These are phyloP conservation scores for Ciona savignyi DNA, from an alignment of 23 tunicate genomes.

Conservation along the genomic window DNA sequence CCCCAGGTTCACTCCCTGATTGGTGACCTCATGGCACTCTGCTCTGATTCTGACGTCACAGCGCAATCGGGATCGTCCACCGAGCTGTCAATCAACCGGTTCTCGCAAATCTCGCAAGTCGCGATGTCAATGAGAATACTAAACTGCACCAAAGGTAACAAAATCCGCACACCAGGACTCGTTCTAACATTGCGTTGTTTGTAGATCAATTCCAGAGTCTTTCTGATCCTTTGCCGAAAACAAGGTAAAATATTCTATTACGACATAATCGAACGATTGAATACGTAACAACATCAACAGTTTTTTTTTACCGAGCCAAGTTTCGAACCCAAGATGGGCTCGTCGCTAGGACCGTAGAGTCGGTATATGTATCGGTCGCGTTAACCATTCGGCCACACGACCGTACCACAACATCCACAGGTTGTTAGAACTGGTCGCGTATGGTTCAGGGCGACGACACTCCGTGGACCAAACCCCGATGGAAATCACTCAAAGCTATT, in stretches of 20 bases:
- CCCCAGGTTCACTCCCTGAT: conserved; percentile 56
- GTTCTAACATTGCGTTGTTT: neutral
- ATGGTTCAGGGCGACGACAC: conserved; percentile 33
- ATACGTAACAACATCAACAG: no score
- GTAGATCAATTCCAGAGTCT: conserved; percentile 80
- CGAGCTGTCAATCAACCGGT: conserved; percentile 55
- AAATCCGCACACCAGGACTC: no score
- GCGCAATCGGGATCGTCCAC: conserved; percentile 14
- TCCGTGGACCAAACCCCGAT: conserved; percentile 52
- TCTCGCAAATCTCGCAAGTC: conserved; percentile 64
- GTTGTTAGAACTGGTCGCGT: conserved; percentile 62
- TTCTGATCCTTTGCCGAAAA: conserved; percentile 82
- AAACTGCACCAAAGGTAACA: conserved; percentile 50
- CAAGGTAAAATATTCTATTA: conserved; percentile 26
- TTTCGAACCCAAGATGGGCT: no score
- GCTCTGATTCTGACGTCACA: conserved; percentile 18
- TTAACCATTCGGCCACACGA: neutral
- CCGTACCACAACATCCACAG: neutral
- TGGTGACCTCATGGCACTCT: conserved; percentile 51
- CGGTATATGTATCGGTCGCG: conserved; percentile 55
- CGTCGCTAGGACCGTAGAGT: conserved; percentile 20
- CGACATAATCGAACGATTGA: no score
- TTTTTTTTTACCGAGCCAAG: no score
- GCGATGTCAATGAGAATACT: conserved; percentile 53
- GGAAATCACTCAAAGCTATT: conserved; percentile 24